A percentile compares a stretch with the other conserved stretches of the same genome.
phyloP scores from a whole-genome alignment of 1,140 invertebrate genomes.

The Scaptomyza hsui region DNA sequence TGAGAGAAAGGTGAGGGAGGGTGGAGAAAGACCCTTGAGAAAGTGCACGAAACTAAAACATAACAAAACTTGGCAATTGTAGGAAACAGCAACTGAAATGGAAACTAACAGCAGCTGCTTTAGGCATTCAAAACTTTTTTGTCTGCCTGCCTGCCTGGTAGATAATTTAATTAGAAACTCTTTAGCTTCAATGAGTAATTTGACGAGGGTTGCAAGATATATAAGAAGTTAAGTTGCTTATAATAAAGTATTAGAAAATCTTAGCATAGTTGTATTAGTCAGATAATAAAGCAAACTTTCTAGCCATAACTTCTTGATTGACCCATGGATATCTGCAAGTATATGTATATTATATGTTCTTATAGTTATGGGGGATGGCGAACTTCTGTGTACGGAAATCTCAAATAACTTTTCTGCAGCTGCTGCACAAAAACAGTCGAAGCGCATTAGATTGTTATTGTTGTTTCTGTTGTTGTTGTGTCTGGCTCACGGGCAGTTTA shows the following conservation, averaged over 20 bases:
- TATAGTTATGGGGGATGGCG: too few relatives aligned
- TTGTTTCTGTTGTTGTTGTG: slow-evolving; percentile 5
- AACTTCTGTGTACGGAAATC: slow-evolving; percentile 15
- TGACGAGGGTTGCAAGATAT: slow-evolving; percentile 1
- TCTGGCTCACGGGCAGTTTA: slow-evolving; percentile 20
- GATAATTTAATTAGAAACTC: slow-evolving; percentile 62
- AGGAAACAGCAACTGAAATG: slow-evolving; percentile 42
- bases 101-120: slow-evolving; percentile 46
- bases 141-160: slow-evolving; percentile 17
- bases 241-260: too few relatives aligned
- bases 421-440: slow-evolving; percentile 14
- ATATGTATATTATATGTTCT: too few relatives aligned
- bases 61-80: slow-evolving; percentile 38
- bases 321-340: too few relatives aligned
- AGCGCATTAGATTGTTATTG: slow-evolving; percentile 10
- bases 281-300: background rate
- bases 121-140: slow-evolving; percentile 48
- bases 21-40: slow-evolving; percentile 11
- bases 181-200: slow-evolving; percentile 34
- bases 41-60: slow-evolving; percentile 9
- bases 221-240: too few relatives aligned
- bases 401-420: slow-evolving; percentile 33
- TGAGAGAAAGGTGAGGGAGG: background rate
- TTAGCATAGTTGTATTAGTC: too few relatives aligned
- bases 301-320: too few relatives aligned